phyloP scores from a whole-genome alignment of 2,797 vertebrate species.

The Syndactyla subalaris region DNA sequence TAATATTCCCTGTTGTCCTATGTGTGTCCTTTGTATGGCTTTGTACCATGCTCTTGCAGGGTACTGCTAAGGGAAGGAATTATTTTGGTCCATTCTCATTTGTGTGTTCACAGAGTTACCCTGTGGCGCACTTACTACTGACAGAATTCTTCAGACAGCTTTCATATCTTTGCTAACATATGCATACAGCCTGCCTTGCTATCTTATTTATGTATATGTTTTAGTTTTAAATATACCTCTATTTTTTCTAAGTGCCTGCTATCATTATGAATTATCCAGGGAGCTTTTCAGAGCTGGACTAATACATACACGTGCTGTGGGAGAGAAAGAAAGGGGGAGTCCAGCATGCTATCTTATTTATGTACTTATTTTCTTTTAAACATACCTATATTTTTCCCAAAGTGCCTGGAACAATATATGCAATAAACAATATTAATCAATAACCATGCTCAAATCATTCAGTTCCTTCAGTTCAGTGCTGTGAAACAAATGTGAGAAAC shows the following conservation, averaged over 20 bases:
- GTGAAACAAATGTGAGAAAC: constrained; percentile 30
- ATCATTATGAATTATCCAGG: neutral
- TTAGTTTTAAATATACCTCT: neutral
- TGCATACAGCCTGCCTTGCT: neutral
- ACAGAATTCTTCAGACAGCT: constrained; percentile 10
- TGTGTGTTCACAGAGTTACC: neutral
- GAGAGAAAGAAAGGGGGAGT: neutral
- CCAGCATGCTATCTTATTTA: neutral
- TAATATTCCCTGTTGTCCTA: neutral
- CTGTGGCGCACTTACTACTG: neutral
- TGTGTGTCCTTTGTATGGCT: neutral
- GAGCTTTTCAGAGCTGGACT: neutral
- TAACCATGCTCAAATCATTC: neutral
- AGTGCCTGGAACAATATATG: constrained; percentile 23
- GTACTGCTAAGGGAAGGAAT: neutral
- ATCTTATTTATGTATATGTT: constrained; percentile 24
- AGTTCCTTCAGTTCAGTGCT: neutral
- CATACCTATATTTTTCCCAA: neutral
- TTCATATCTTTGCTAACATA: neutral
- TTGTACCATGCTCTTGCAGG: rapidly evolving
- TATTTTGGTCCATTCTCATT: neutral
- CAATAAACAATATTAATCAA: constrained; percentile 57
- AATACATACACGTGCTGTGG: neutral
- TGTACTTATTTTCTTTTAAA: constrained; percentile 47
- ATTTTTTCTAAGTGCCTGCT: neutral